Percentiles rank a stretch among this genome's conserved stretches.
phyloP scores from a whole-genome alignment of 2,888 invertebrate species.

The Alloscopus bannaensis region DNA sequence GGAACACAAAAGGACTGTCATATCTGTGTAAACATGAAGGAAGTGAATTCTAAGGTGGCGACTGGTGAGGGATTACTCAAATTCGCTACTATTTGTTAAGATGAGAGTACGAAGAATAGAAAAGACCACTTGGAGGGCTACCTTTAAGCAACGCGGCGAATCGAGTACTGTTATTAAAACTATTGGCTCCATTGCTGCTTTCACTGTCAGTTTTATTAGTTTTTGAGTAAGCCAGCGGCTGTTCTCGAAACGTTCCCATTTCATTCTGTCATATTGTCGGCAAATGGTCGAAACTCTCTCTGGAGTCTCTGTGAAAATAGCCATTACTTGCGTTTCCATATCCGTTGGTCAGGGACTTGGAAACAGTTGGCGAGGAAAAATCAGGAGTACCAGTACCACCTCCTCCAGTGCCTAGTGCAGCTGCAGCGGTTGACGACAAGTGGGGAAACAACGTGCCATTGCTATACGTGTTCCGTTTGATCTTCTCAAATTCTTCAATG shows the following conservation, averaged over 20 bases:
- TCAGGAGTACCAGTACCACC: constrained; percentile 67
- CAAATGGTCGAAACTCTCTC: constrained; percentile 75
- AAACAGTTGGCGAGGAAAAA: constrained; percentile 71
- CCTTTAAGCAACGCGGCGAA: constrained; percentile 46
- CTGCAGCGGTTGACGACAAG: constrained; percentile 79
- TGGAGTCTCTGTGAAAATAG: constrained; percentile 66
- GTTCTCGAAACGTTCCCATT: constrained; percentile 46
- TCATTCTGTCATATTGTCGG: constrained; percentile 83
- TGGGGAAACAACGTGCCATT: constrained; percentile 81
- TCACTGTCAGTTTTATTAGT: constrained; percentile 21
- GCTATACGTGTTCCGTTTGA: constrained; percentile 78
- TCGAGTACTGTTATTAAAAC: constrained; percentile 30
- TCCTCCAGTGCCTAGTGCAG: constrained; percentile 46
- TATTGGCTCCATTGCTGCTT: constrained; percentile 19
- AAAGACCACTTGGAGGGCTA: constrained; percentile 46
- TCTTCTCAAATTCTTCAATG: constrained; percentile 80
- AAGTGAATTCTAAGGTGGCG: too few relatives aligned
- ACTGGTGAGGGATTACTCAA: too few relatives aligned
- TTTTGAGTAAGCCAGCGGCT: constrained; percentile 45
- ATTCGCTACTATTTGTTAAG: constrained; percentile 48
- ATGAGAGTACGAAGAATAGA: constrained; percentile 66
- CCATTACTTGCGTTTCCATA: constrained; percentile 57
- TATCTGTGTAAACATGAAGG: too few relatives aligned
- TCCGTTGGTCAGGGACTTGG: constrained; percentile 71
- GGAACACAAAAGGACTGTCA: too few relatives aligned